Base-by-base conservation (phyloP, 2,113 vertebrate species). In the Empidonax alnorum region DNA sequence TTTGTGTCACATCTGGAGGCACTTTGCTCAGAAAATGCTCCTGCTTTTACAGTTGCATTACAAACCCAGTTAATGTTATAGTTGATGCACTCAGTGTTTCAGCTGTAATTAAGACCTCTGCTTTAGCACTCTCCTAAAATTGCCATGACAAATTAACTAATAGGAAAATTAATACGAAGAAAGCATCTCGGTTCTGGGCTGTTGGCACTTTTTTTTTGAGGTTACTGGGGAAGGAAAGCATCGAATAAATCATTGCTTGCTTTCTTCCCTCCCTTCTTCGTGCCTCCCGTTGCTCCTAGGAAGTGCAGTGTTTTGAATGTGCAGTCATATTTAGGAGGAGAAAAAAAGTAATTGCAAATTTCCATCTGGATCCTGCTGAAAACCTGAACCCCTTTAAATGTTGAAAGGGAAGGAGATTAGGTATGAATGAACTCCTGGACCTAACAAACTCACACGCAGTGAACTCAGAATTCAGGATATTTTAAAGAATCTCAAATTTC, bases 61-160 rank as follows among this genome's bases (percentile, higher is more conserved):
- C 12, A 19, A 86, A 84, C 55, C 55, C 50, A 86, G 92, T 88
- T 92, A 84, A 95, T 78, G 74, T 42, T 94, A 65, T 93, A 96
- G 94, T 78, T 92, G 94, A 93, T 93, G 90, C 76, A 72, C 85
- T 93, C 90, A 90, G 52, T 66, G 59, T 86, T 96, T 77, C 76
- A 91, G 61, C 83, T 90, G 83, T 90, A 87, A 96, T 97, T 87
- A 84, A 81, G 92, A 93, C 85, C 90, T 87, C 86, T 93, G 90
- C 83, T 93, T 95, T 78, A 92, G 90, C 83, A 37, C 73, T 92
- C 80, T 89, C 41, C 52, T 68, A 75, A 92, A 96, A 93, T 90
- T 95, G 77, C 93, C 83, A 27, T 68, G 88, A 75, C 96, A 92
- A 92, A 96, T 97, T 95, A 95, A 84, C 73, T 94, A 96, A 84